Evolutionary conservation across 2,113 vertebrate genomes (phyloP), one percentile per base, ranked within the genome.

Genomic region (Macheiramphus alcinus): DNA sequence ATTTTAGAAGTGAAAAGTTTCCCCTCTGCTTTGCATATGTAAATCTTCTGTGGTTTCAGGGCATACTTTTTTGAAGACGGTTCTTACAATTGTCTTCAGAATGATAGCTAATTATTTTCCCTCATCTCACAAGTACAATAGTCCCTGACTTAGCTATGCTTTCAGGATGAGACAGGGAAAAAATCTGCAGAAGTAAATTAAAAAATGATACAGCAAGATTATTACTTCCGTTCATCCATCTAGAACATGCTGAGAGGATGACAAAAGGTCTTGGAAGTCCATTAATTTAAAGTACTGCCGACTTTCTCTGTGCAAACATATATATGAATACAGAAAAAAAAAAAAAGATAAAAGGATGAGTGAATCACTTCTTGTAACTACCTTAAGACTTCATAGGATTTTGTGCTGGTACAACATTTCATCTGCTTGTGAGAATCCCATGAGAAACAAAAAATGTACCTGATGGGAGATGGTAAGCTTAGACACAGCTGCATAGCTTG

Each of bases 201-300:
- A 79, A 93, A 88, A 95, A 84, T 10, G 6, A 65, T 85, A 79
- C 26, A 47, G 47, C n/a, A 70, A 75, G 52, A 56, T 61, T 75
- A 86, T 89, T 84, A 63, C 73, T 93, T 91, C 87, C 15, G 4
- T 66, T 90, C 45, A 92, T 72, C 74, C 71, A 73, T 61, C 62
- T 78, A 90, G 70, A 85, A 85, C 63, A 92, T 93, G 79, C 71
- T 82, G 71, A 96, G 74, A 80, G 63, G 75, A 63, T 83, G 74
- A 74, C 63, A 93, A 53, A 95, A 93, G 85, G 55, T 86, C 74
- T 94, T 58, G 55, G 68, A 78, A 80, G 27, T 13, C 38, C 55
- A 92, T 88, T 94, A 90, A 95, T 96, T 96, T 93, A n/a, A 94
- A 92, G 10, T 53, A 31, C 71, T 86, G 31, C 68, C 11, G 32